Base-by-base conservation (phyloP, 2,797 vertebrate genomes). In the Hoplostethus mediterraneus region DNA sequence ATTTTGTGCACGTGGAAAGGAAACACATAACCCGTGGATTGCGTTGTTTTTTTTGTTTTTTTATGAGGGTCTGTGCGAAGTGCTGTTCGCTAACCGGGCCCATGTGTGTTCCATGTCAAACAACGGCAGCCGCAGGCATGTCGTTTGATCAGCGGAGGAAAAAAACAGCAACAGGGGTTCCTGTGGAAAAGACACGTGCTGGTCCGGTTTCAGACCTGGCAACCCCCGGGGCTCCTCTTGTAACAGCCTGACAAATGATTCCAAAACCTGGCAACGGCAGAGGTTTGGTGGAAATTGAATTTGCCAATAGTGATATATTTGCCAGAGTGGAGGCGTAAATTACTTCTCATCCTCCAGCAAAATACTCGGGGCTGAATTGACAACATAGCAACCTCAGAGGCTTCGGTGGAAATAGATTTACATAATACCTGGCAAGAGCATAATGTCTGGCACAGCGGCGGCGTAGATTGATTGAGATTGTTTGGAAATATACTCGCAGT, bases 21-120 rank as follows among this genome's bases (percentile, higher is more conserved):
- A 17, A 14, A 25, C 25, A n/a, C 74, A 71, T 66, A 63, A 31
- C 31, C 72, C 73, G 38, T 48, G 73, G 64, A 82, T 84, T 74
- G 71, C 73, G 75, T 21, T 21, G 1, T 21, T 21, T 21, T 21
- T 21, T 21, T 21, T 21, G 21, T 59, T 68, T 30, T 72, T 80
- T 80, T 85, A 77, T 78, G 61, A 38, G 66, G 48, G 63, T 52
- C 49, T 75, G 31, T 77, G 52, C 73, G 70, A 71, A 80, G 72
- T 47, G 30, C 58, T 75, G 57, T 53, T 73, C 38, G 0, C 44
- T 91, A 89, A 91, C 30, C 16, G 73, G 51, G 16, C 63, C 79
- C 87, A 90, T 86, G 80, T 90, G 89, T 86, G 70, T 73, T 77
- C 33, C n/a, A 28, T 77, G 77, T 82, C 79, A 82, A 86, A 82